Percentiles rank a stretch among this genome's conserved stretches.
Conservation (phyloP, 2,113 vertebrate species). For the Micromys minutus region DNA sequence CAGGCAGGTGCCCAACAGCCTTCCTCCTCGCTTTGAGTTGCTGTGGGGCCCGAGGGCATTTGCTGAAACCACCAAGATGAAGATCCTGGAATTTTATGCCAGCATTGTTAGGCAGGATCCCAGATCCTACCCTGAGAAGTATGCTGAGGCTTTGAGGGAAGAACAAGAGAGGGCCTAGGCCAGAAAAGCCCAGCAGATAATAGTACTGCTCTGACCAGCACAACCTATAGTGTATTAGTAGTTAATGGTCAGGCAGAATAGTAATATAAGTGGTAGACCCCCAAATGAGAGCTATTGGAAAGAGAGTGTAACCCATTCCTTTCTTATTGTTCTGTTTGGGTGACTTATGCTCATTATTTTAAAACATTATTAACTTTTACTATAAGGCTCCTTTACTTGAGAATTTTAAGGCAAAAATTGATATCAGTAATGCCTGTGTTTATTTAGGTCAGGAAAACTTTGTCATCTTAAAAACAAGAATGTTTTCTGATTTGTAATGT, state of each 20-base stretch:
- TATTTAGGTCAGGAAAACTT: neutral
- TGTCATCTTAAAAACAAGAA: neutral
- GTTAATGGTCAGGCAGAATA: neutral
- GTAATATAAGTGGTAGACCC: neutral
- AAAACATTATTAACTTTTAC: conserved; percentile 30
- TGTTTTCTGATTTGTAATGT: neutral
- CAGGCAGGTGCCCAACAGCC: neutral
- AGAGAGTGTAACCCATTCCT: neutral
- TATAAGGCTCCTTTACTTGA: neutral
- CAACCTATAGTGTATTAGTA: neutral
- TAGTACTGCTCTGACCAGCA: neutral
- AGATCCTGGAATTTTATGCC: conserved; percentile 3
- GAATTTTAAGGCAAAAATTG: neutral
- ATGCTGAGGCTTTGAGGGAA: conserved; percentile 62
- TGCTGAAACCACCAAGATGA: neutral
- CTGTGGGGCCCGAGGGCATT: neutral
- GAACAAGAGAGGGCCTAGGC: neutral
- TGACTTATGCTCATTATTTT: neutral
- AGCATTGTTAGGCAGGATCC: neutral
- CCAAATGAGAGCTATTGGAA: too few species aligned
- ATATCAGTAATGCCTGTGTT: neutral
- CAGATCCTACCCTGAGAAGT: neutral
- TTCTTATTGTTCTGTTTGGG: neutral
- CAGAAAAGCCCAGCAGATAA: neutral
- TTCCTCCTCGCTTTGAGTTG: neutral